A percentile compares a stretch with the other conserved stretches of the same genome.
Evolutionary conservation across 2,797 vertebrate genomes (phyloP).

Genomic region (Chiroxiphia lanceolata): DNA sequence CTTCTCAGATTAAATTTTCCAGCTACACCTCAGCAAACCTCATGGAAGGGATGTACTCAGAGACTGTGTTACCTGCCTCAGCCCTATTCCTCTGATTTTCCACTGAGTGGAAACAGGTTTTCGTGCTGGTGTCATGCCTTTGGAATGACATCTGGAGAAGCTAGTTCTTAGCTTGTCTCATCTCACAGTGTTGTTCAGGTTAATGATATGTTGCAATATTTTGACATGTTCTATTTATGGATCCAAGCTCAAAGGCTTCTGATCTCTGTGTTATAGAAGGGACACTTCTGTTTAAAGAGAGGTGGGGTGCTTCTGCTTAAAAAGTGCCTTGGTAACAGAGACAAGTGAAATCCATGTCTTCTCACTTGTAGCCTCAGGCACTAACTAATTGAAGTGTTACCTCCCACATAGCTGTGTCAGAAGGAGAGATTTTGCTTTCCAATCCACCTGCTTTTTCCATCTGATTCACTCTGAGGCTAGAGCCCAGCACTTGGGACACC

Average conservation of each 20-base stretch:
- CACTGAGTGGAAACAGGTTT: not conserved
- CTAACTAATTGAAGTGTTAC: not conserved
- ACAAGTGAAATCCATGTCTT: not conserved
- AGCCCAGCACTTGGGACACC: not conserved
- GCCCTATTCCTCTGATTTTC: not conserved
- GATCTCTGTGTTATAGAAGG: not conserved
- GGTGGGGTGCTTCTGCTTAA: not conserved
- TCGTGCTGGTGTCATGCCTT: not conserved
- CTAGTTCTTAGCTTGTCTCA: not conserved
- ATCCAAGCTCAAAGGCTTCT: not conserved
- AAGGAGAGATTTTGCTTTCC: not conserved
- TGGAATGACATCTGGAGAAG: slow-evolving; percentile 18
- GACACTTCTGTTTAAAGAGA: not conserved
- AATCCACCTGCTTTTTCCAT: not conserved
- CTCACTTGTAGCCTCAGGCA: not conserved
- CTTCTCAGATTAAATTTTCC: not conserved
- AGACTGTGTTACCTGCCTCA: not conserved
- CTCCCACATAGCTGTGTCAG: slow-evolving; percentile 18
- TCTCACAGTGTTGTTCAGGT: not conserved
- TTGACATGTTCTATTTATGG: not conserved
- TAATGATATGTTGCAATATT: slow-evolving; percentile 8
- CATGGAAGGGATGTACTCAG: fast-evolving
- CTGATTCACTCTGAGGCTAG: not conserved
- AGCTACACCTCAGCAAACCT: not conserved
- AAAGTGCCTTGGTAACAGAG: not conserved